Evolutionary conservation across 2,888 invertebrate genomes (phyloP).

Genomic region (Phania funesta): DNA sequence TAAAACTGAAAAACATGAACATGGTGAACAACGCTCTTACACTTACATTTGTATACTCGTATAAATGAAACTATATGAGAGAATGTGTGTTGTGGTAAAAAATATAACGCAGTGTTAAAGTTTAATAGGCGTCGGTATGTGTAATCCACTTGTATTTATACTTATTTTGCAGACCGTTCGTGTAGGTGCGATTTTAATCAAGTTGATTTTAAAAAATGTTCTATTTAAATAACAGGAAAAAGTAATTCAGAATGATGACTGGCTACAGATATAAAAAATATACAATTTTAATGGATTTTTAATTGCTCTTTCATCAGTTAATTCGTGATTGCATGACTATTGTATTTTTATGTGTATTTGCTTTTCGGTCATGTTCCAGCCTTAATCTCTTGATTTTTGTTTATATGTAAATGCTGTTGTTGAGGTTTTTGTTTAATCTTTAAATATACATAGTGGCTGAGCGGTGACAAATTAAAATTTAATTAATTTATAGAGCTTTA

Average conservation of each 20-base stretch:
- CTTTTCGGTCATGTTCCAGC: neutral
- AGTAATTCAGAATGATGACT: neutral
- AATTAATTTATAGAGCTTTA: too few relatives aligned
- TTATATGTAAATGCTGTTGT: neutral
- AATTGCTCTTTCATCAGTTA: conserved; percentile 58
- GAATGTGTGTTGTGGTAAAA: neutral
- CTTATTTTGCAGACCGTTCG: neutral
- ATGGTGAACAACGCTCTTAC: neutral
- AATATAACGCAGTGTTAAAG: neutral
- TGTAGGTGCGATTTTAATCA: conserved; percentile 17
- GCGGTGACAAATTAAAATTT: too few relatives aligned
- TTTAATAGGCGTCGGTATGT: neutral
- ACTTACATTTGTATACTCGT: too few relatives aligned
- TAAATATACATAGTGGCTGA: too few relatives aligned
- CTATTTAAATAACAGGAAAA: neutral
- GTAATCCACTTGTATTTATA: neutral
- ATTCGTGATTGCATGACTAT: conserved; percentile 53
- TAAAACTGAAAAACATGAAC: neutral
- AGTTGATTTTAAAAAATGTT: neutral
- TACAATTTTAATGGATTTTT: conserved; percentile 53
- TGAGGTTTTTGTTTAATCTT: neutral
- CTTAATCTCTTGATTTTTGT: neutral
- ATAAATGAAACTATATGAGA: too few relatives aligned
- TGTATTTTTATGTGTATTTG: conserved; percentile 13
- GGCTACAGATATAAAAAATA: conserved; percentile 9